Evolutionary conservation across 23 tunicate species (phyloP).

Genomic region (Corella eumyota): DNA sequence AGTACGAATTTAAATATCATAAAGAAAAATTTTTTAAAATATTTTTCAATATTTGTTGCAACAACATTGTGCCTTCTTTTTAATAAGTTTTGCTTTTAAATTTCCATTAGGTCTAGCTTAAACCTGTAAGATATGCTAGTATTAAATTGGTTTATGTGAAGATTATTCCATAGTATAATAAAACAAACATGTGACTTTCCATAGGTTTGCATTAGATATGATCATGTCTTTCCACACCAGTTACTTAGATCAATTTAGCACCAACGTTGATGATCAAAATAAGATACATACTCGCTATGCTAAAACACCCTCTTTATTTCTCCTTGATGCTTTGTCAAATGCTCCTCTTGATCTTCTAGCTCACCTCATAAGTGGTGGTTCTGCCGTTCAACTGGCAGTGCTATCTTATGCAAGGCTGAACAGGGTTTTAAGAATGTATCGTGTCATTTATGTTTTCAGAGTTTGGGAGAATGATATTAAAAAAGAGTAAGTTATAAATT

Average conservation of each 20-base stretch:
- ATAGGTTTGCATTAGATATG: slow-evolving; percentile 80
- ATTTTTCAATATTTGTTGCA: no score
- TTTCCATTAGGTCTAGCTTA: no score
- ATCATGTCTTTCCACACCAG: slow-evolving; percentile 60
- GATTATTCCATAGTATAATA: no score
- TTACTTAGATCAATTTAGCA: slow-evolving; percentile 43
- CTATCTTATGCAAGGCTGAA: slow-evolving; percentile 27
- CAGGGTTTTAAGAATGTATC: slow-evolving; percentile 54
- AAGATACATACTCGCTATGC: slow-evolving; percentile 37
- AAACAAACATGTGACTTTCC: no score
- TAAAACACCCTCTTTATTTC: slow-evolving; percentile 28
- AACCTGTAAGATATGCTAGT: no score
- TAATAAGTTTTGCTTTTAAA: no score
- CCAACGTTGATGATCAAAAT: slow-evolving; percentile 32
- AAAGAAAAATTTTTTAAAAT: no score
- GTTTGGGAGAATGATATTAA: slow-evolving; percentile 59
- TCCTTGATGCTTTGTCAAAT: slow-evolving; percentile 46
- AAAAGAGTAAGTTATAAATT: slow-evolving; percentile 26
- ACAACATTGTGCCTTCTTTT: no score
- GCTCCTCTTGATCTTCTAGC: slow-evolving; percentile 54
- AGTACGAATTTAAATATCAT: no score
- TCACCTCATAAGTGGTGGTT: slow-evolving; percentile 11
- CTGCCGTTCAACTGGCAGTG: slow-evolving; percentile 17
- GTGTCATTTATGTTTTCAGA: slow-evolving; percentile 24
- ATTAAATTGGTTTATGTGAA: no score